Percentiles rank a stretch among this genome's conserved stretches.
Conservation (phyloP, 2,888 invertebrate species). For the Syrista parreyssii region DNA sequence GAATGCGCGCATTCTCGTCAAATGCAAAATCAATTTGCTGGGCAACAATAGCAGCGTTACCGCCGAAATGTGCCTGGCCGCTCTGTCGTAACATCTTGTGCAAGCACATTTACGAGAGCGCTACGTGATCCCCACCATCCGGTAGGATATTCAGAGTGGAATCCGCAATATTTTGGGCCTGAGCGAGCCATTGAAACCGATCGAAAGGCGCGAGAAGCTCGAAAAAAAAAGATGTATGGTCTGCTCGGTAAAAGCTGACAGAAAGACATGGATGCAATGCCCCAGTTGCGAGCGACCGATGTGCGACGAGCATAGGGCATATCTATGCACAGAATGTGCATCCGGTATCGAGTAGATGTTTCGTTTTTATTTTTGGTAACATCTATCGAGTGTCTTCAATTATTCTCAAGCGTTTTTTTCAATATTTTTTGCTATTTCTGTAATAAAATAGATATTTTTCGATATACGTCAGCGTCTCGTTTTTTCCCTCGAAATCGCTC, state of each 20-base stretch:
- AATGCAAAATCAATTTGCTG: neutral
- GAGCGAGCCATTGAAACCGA: constrained; percentile 1
- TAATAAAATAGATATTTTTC: neutral
- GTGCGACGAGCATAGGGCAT: constrained; percentile 11
- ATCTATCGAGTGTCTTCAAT: neutral
- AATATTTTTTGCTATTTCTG: neutral
- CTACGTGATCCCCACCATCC: constrained; percentile 3
- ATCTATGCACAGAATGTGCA: constrained; percentile 10
- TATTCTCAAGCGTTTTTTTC: constrained; percentile 4
- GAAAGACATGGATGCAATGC: constrained; percentile 5
- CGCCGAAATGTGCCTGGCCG: constrained; percentile 4
- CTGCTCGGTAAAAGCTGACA: no score
- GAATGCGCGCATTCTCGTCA: constrained; percentile 18
- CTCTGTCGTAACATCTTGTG: neutral
- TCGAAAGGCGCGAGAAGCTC: neutral
- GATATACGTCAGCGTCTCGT: neutral
- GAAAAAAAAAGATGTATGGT: no score
- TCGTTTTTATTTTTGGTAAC: neutral
- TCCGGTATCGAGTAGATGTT: constrained; percentile 2
- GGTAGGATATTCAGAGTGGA: neutral
- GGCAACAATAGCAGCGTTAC: neutral
- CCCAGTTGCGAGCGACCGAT: constrained; percentile 5
- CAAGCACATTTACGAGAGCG: neutral
- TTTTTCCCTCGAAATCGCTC: constrained; percentile 6
- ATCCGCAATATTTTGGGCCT: constrained; percentile 5